These are phyloP conservation scores for Silurus lanzhouensis DNA, from an alignment of 2,797 vertebrate species.

Conservation along the genomic window DNA sequence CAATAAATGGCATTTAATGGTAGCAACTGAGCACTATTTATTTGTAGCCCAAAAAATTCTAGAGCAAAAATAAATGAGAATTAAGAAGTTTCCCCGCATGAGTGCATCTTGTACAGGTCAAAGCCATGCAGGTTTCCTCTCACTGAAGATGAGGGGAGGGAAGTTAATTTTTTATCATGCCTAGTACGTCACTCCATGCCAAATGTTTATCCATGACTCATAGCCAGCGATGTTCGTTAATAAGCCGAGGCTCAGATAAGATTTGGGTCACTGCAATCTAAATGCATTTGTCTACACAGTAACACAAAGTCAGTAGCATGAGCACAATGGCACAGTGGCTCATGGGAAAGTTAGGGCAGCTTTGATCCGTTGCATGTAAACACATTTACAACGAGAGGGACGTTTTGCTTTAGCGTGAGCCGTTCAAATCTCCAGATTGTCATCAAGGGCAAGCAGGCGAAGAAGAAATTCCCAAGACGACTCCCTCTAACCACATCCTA, in stretches of 20 bases:
- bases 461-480: slow-evolving; percentile 50
- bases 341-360: slow-evolving; percentile 1
- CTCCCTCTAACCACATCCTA: slow-evolving; percentile 47
- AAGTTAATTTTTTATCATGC: slow-evolving; percentile 22
- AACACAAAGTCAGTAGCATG: slow-evolving; percentile 13
- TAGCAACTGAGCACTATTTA: too few relatives aligned
- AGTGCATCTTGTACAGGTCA: not conserved
- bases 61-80: not conserved
- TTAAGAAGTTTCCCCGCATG: not conserved
- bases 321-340: not conserved
- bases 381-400: slow-evolving; percentile 17
- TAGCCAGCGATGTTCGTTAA: slow-evolving; percentile 35
- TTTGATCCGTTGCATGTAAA: slow-evolving; percentile 23
- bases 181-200: slow-evolving; percentile 1
- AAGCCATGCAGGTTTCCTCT: not conserved
- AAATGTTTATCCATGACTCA: slow-evolving; percentile 45
- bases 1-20: not conserved
- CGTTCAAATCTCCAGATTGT: slow-evolving; percentile 27
- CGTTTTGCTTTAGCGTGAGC: slow-evolving; percentile 25
- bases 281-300: slow-evolving; percentile 18
- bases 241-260: slow-evolving; percentile 31
- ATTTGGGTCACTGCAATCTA: slow-evolving; percentile 28
- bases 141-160: not conserved
- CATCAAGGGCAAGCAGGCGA: slow-evolving; percentile 28
- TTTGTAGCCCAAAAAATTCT: not conserved